Evolutionary conservation across 2,113 vertebrate genomes (phyloP).

Genomic region (Poecile atricapillus): DNA sequence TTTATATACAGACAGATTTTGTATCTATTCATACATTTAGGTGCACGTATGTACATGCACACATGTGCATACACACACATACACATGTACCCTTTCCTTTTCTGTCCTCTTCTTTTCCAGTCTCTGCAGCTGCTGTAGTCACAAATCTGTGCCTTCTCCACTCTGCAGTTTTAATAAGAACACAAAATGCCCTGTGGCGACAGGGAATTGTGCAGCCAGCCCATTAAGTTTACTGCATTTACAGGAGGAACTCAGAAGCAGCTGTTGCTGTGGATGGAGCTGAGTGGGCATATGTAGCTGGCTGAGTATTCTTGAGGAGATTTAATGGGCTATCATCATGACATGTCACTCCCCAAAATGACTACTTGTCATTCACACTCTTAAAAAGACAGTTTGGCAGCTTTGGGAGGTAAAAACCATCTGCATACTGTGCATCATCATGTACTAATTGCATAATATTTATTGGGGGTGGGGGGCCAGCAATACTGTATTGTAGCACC

Average conservation of each 20-base stretch:
- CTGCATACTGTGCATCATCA: neutral
- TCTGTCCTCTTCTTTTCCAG: neutral
- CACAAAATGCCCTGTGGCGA: neutral
- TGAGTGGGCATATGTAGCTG: conserved; percentile 11
- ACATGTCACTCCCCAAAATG: conserved; percentile 37
- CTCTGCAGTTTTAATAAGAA: conserved; percentile 6
- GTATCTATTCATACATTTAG: neutral
- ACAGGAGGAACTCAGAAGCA: conserved; percentile 18
- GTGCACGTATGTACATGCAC: too few species aligned
- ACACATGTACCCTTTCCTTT: neutral
- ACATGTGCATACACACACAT: fast-evolving
- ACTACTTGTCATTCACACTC: conserved; percentile 39
- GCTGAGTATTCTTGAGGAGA: conserved; percentile 19
- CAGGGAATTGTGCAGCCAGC: conserved; percentile 21
- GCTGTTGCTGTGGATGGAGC: conserved; percentile 35
- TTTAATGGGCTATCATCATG: conserved; percentile 51
- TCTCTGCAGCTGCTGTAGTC: neutral
- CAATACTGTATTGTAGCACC: conserved; percentile 34
- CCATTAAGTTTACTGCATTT: conserved; percentile 31
- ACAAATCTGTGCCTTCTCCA: neutral
- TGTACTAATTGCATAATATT: conserved; percentile 30
- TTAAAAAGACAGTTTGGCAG: conserved; percentile 51
- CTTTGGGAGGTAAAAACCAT: conserved; percentile 34
- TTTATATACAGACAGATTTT: neutral
- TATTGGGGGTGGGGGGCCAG: neutral